Evolutionary conservation across 2,113 vertebrate species (phyloP), one percentile per base, ranked within the genome.

Genomic region (Cryptotis parvus): DNA sequence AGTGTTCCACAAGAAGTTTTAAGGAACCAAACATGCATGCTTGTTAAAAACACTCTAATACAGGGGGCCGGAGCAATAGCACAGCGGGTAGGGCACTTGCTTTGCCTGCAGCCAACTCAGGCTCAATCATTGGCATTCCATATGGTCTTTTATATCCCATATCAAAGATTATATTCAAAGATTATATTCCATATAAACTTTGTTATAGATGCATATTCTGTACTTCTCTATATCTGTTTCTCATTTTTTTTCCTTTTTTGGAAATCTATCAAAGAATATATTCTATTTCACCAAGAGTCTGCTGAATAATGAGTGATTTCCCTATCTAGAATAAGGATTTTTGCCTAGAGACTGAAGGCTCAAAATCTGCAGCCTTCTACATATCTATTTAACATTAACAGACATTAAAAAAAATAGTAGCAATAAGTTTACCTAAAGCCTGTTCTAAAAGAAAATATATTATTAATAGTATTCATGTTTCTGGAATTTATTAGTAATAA

Each of bases 311-410:
- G 39, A 29, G 35, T 68, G 10, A 43, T 41, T 39, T 43, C 15
- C 37, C 9, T 41, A 29, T 63, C 6, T 20, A 87, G 72, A 89
- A 82, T 65, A 70, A 66, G 8, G 69, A 61, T 81, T 95, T 95
- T 94, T 95, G 87, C 89, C 72, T 95, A 94, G 84, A 93, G 35
- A 91, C 86, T 94, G 91, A 96, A 76, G 20, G 70, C 58, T 90
- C 52, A 65, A 49, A n/a, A 33, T 14, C 8, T 43, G 22, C 26
- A 69, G 1, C 29, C 41, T 15, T 45, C 5, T 7, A 77, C n/a
- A 81, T 12, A 65, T 8, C 26, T 65, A 65, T 12, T 65, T 11
- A 37, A 55, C 6, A 69, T 49, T 49, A 49, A 10, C 45, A 49
- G 45, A 49, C 45, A 49, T 49, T 49, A 49, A 9, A 9, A 49